Evolutionary conservation across 2,888 invertebrate species (phyloP).

Genomic region (Hartigia nigra): DNA sequence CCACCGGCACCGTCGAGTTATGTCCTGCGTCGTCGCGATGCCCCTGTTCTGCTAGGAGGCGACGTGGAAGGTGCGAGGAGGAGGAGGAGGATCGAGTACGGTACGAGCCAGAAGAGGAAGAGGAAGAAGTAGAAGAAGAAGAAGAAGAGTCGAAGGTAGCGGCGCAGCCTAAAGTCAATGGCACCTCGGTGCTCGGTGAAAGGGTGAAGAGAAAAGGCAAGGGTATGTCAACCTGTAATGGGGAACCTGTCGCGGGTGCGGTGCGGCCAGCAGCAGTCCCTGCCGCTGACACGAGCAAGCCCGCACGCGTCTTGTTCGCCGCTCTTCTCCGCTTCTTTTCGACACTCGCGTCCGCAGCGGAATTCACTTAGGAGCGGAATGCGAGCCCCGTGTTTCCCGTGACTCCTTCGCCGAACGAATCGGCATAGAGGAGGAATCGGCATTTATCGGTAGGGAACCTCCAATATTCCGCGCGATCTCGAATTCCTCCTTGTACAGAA

Average conservation of each 20-base stretch:
- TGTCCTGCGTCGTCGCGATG: conserved; percentile 15
- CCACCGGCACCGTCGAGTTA: conserved; percentile 19
- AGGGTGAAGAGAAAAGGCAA: conserved; percentile 24
- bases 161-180: conserved; percentile 5
- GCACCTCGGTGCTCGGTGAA: conserved; percentile 4
- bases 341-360: conserved; percentile 43
- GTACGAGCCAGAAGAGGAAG: conserved; percentile 16
- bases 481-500: conserved; percentile 3
- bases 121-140: conserved; percentile 10
- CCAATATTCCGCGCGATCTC: conserved; percentile 24
- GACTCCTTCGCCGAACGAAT: neutral
- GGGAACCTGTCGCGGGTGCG: conserved; percentile 21
- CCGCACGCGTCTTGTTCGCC: conserved; percentile 13
- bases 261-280: conserved; percentile 20
- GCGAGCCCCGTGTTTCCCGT: conserved; percentile 48
- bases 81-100: neutral
- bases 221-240: conserved; percentile 12
- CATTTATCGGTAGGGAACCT: conserved; percentile 26
- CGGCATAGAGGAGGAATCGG: neutral
- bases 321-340: conserved; percentile 41
- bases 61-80: neutral
- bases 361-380: conserved; percentile 63
- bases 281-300: conserved; percentile 26
- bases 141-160: neutral
- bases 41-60: neutral